Conservation (phyloP, 2,888 invertebrate species). For the Lycocerus yunnanus region DNA sequence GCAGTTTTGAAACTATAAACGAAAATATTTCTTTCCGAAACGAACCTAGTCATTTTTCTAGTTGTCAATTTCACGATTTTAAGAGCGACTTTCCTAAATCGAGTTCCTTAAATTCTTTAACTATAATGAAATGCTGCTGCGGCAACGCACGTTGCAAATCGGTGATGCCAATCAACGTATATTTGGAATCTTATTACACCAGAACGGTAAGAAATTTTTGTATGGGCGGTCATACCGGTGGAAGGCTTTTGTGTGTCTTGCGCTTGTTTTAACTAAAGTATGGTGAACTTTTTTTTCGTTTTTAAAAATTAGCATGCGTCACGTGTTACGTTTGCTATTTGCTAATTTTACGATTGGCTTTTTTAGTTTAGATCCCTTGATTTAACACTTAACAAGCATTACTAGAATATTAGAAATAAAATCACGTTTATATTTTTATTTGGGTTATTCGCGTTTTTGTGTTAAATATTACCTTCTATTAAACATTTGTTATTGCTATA, state of each 20-base stretch:
- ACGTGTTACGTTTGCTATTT: background rate
- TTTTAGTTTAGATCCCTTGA: background rate
- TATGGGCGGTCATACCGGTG: slow-evolving; percentile 12
- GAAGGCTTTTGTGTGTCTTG: background rate
- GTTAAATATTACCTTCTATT: background rate
- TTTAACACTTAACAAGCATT: background rate
- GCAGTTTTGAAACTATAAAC: slow-evolving; percentile 29
- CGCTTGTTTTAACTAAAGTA: background rate
- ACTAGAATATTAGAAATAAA: background rate
- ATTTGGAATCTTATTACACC: slow-evolving; percentile 54
- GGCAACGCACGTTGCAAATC: slow-evolving; percentile 29
- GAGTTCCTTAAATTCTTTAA: slow-evolving; percentile 7
- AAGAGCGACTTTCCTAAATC: background rate
- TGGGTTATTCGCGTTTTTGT: background rate
- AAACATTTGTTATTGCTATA: background rate
- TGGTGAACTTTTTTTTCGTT: background rate
- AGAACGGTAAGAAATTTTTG: slow-evolving; percentile 46
- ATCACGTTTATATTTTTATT: background rate
- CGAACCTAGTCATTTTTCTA: slow-evolving; percentile 10
- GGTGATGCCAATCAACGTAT: slow-evolving; percentile 53
- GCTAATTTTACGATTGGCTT: background rate
- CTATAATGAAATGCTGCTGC: slow-evolving; percentile 46
- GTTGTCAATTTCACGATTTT: background rate
- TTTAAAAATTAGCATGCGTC: background rate
- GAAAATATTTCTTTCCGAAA: slow-evolving; percentile 18